Base-by-base conservation (phyloP, 2,888 invertebrate genomes). In the Synanthedon vespiformis region DNA sequence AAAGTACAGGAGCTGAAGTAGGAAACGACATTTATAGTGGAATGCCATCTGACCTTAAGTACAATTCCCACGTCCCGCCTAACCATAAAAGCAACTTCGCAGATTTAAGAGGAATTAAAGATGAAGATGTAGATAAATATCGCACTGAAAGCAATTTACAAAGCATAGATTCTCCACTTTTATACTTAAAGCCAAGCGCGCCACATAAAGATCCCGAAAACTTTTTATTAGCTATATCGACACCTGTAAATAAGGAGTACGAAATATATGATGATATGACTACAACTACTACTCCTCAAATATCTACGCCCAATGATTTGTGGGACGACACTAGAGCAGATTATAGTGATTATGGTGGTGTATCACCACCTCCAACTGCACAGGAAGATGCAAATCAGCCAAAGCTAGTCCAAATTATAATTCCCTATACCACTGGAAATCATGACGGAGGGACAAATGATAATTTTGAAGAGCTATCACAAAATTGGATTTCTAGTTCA, bases 401-500 rank as follows among this genome's bases (percentile, higher is more conserved):
- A 5, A 91, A 92, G 70, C 88, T 92, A 71, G 89, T 93, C 6
- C 95, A 95, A 80, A 93, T 95, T 52, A 93, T 95, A 53, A 92
- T 95, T 55, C 95, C 95, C 0, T 95, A 95, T 62, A 93, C 92
- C 2, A 91, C 90, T 44, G 68, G 62, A 16, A 68, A 76, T 49
- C 48, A 89, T 89, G 59, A 63, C 18, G 54, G 55, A 44, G 60
- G 68, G 51, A 67, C 62, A 49, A 61, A 58, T 52, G 59, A 61
- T 52, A 62, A 68, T 22, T 64, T 61, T 53, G 84, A 88, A 13
- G 87, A 90, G 6, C 80, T 89, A 51, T 88, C 89, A 10, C 69
- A 81, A 53, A 71, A 76, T 48, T 77, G 72, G 73, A 62, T 66
- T 13, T 68, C 66, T 22, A 67, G 67, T 47, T 64, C 73, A 14